These are phyloP conservation scores for Serranus cabrilla DNA, from an alignment of 2,797 vertebrate genomes.

Conservation along the genomic window DNA sequence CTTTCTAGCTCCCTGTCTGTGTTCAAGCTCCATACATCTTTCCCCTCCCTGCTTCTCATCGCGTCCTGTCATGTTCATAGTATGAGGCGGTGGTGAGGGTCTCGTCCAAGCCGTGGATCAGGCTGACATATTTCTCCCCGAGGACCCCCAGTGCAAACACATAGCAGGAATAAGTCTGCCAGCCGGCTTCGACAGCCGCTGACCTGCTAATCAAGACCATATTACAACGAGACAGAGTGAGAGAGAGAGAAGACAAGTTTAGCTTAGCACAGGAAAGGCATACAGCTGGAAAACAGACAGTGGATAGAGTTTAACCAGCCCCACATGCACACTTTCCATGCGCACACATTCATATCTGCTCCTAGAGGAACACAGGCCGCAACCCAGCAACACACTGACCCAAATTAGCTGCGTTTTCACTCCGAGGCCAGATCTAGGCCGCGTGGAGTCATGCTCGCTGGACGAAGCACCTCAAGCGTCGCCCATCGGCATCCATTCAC, in stretches of 20 bases:
- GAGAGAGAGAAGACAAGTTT: conserved; percentile 27
- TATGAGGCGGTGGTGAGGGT: conserved; percentile 36
- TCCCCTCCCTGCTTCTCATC: conserved; percentile 10
- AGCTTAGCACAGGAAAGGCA: conserved; percentile 58
- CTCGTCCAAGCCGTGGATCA: conserved; percentile 57
- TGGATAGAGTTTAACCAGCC: conserved; percentile 37
- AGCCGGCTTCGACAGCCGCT: conserved; percentile 47
- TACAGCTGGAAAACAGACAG: conserved; percentile 62
- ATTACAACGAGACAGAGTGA: conserved; percentile 14
- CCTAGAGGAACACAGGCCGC: conserved; percentile 25
- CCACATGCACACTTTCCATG: conserved; percentile 26
- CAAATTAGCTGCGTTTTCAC: conserved; percentile 45
- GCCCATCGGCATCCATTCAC: conserved; percentile 24
- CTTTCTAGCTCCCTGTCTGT: conserved; percentile 3
- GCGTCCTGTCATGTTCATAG: conserved; percentile 41
- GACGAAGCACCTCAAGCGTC: conserved; percentile 47
- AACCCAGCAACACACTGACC: conserved; percentile 62
- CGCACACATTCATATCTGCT: conserved; percentile 22
- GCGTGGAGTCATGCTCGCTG: conserved; percentile 41
- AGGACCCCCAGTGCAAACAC: conserved; percentile 54
- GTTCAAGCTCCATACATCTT: conserved; percentile 18
- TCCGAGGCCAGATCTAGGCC: conserved; percentile 51
- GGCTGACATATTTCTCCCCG: conserved; percentile 60
- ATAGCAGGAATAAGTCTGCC: conserved; percentile 62
- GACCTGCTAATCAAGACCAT: conserved; percentile 68